Conservation (phyloP, 2,888 invertebrate genomes). For the Kryphioiulus occultus region DNA sequence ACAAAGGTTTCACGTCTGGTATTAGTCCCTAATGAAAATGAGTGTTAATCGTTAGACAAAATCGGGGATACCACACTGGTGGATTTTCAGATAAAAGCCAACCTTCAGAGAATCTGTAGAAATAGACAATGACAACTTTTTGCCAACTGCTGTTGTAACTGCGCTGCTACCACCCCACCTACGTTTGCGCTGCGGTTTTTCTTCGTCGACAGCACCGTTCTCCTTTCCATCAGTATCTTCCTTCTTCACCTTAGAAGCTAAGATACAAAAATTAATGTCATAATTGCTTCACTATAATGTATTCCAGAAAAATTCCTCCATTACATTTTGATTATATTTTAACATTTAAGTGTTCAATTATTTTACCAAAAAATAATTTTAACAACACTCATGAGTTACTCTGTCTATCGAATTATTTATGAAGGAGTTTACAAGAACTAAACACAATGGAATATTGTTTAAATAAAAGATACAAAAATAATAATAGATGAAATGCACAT, state of each 20-base stretch:
- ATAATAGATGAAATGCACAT: background rate
- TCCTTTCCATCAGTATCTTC: slow-evolving; percentile 56
- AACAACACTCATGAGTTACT: background rate
- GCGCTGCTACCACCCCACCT: slow-evolving; percentile 64
- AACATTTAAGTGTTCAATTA: background rate
- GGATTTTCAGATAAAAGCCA: slow-evolving; percentile 52
- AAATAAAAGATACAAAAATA: too few species aligned
- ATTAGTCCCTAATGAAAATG: slow-evolving; percentile 62
- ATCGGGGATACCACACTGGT: background rate
- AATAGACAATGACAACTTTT: slow-evolving; percentile 73
- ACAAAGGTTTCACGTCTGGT: slow-evolving; percentile 65
- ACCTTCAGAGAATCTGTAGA: slow-evolving; percentile 77
- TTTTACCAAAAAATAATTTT: background rate
- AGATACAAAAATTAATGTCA: background rate
- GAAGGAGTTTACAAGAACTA: too few species aligned
- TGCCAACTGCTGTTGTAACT: slow-evolving; percentile 60
- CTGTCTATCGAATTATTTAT: background rate
- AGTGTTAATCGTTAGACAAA: too few species aligned
- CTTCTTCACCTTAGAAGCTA: slow-evolving; percentile 55
- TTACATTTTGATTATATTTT: too few species aligned
- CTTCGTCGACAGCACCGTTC: slow-evolving; percentile 39
- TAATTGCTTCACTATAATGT: background rate
- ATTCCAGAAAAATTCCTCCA: too few species aligned
- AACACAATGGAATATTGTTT: background rate
- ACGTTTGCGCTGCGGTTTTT: slow-evolving; percentile 60